Base-by-base conservation (phyloP, 2,113 vertebrate genomes). In the Labeo rohita region DNA sequence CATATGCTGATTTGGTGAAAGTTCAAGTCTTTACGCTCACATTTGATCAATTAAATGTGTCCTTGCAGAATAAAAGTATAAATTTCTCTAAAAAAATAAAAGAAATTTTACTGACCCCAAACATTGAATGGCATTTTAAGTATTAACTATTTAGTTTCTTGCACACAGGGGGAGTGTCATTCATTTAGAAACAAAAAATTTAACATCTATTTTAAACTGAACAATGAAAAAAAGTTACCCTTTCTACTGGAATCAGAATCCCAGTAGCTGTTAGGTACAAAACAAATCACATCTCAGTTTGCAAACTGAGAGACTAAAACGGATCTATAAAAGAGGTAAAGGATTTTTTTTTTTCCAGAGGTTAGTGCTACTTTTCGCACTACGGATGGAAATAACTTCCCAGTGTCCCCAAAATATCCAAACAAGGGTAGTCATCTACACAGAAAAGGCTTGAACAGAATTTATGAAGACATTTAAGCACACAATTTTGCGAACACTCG, bases 401-500 rank as follows among this genome's bases (percentile, higher is more conserved):
- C 16, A 73, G 39, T 47, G 70, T n/a, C 18, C 18, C 9, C 39
- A n/a, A 73, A 47, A 47, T 47, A 73, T 73, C 43, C 70, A 73
- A 73, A 47, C 18, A 47, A n/a, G 10, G 70, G 18, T 6, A 16
- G 16, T 74, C 43, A 13, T 74, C 72, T 49, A 11, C 23, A 72
- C 36, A 72, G 66, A 43, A 43, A 76, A 76, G 47, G 73, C 47
- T 76, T 47, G 52, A 52, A 76, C 43, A 23, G 72, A 45, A 3
- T 21, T 3, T 85, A 85, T n/a, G 49, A 88, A 87, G 39, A 68
- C 79, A 34, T 21, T 66, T 52, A 78, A 28, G 70, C 75, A 50
- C 49, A 68, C 9, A 61, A 83, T 88, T n/a, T 86, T 77, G 39
- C 80, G 1, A 87, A 72, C 54, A 36, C 77, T n/a, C 45, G 18